A percentile compares a stretch with the other conserved stretches of the same genome.
phyloP scores from a whole-genome alignment of 2,888 invertebrate genomes.

The Drosophila siamana region DNA sequence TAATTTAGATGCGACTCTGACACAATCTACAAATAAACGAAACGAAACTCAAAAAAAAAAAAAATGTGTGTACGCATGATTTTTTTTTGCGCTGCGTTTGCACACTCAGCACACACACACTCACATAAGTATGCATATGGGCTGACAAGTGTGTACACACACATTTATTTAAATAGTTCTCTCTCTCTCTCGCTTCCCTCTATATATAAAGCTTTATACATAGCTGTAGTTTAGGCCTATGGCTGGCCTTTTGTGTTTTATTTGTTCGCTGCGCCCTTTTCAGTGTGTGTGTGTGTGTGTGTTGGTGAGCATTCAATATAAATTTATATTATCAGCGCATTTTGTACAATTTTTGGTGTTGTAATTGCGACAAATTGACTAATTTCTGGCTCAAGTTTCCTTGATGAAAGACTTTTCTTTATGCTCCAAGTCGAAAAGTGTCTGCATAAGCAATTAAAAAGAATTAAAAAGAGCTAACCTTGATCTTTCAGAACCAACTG shows the following conservation, averaged over 20 bases:
- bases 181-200: slow-evolving; percentile 9
- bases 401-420: background rate
- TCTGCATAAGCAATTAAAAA: background rate
- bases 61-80: slow-evolving; percentile 29
- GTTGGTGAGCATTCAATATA: slow-evolving; percentile 25
- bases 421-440: background rate
- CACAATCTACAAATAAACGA: slow-evolving; percentile 58
- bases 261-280: slow-evolving; percentile 56
- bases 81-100: slow-evolving; percentile 51
- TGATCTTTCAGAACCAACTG: background rate
- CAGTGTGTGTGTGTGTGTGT: slow-evolving; percentile 19
- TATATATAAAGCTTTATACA: slow-evolving; percentile 28
- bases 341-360: slow-evolving; percentile 41
- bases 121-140: slow-evolving; percentile 1
- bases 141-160: slow-evolving; percentile 21
- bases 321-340: slow-evolving; percentile 55
- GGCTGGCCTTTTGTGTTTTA: slow-evolving; percentile 20
- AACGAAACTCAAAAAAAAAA: slow-evolving; percentile 16
- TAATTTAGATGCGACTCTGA: slow-evolving; percentile 68
- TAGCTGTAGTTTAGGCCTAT: slow-evolving; percentile 13
- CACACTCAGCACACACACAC: slow-evolving; percentile 14
- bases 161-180: slow-evolving; percentile 34
- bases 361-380: slow-evolving; percentile 62
- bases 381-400: slow-evolving; percentile 12
- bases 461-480: background rate